A percentile compares a stretch with the other conserved stretches of the same genome.
phyloP scores from a whole-genome alignment of 2,888 invertebrate species.

The Drosophila kuntzei region DNA sequence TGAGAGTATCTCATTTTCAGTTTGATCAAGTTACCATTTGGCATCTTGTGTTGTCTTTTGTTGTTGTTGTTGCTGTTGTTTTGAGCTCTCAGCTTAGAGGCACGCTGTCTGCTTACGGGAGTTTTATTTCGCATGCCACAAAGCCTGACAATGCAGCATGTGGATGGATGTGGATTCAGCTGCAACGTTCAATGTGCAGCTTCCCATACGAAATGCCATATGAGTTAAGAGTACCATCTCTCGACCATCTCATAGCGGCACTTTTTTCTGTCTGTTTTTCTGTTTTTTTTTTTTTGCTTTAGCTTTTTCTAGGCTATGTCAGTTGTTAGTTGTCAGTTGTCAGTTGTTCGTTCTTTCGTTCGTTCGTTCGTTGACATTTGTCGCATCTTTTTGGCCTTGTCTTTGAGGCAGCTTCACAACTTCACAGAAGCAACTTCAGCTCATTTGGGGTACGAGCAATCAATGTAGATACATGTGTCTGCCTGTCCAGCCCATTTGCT shows the following conservation, averaged over 20 bases:
- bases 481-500: slow-evolving; percentile 43
- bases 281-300: slow-evolving; percentile 1
- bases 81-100: slow-evolving; percentile 58
- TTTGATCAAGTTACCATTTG: slow-evolving; percentile 1
- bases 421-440: slow-evolving; percentile 15
- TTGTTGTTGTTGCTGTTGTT: slow-evolving; percentile 10
- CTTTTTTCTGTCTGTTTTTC: no score
- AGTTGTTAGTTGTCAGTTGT: slow-evolving; percentile 32
- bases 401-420: slow-evolving; percentile 2
- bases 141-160: slow-evolving; percentile 70
- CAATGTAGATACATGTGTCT: slow-evolving; percentile 51
- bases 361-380: slow-evolving; percentile 68
- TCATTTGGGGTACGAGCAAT: slow-evolving; percentile 46
- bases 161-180: slow-evolving; percentile 37
- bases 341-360: slow-evolving; percentile 45
- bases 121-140: slow-evolving; percentile 78
- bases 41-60: slow-evolving; percentile 25
- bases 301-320: slow-evolving; percentile 56
- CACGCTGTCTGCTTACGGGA: slow-evolving; percentile 75
- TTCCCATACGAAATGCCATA: slow-evolving; percentile 52
- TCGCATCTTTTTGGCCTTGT: slow-evolving; percentile 63
- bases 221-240: slow-evolving; percentile 61
- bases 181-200: slow-evolving; percentile 16
- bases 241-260: slow-evolving; percentile 69
- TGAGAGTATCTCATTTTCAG: slow-evolving; percentile 8